Evolutionary conservation across 2,113 vertebrate species (phyloP).

Genomic region (Salminus brasiliensis): DNA sequence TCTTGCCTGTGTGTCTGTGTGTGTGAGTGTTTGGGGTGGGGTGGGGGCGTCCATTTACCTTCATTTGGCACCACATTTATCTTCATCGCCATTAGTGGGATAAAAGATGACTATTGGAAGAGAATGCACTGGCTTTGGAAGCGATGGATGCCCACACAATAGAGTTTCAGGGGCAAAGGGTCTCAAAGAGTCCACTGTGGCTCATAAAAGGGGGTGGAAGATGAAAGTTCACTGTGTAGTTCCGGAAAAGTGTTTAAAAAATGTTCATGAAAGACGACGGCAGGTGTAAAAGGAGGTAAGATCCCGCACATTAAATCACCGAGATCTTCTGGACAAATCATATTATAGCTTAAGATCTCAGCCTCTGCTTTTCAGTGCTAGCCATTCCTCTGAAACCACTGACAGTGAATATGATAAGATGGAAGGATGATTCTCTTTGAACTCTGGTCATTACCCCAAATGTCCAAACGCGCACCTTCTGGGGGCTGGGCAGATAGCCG

Average conservation of each 20-base stretch:
- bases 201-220: slow-evolving; percentile 28
- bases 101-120: slow-evolving; percentile 52
- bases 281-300: slow-evolving; percentile 17
- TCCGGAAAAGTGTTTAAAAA: neutral
- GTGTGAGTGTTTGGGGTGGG: neutral
- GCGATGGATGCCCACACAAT: slow-evolving; percentile 40
- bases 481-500: neutral
- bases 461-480: neutral
- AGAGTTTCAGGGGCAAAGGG: slow-evolving; percentile 27
- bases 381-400: neutral
- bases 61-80: slow-evolving; percentile 57
- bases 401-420: neutral
- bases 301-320: neutral
- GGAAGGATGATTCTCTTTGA: neutral
- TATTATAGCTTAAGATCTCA: neutral
- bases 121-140: slow-evolving; percentile 39
- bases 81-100: slow-evolving; percentile 55
- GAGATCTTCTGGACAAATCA: neutral
- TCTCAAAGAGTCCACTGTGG: slow-evolving; percentile 36
- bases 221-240: slow-evolving; percentile 23
- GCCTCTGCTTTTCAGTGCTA: neutral
- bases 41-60: slow-evolving; percentile 39
- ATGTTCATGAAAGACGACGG: neutral
- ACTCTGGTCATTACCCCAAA: neutral
- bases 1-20: neutral